phyloP scores from a whole-genome alignment of 2,797 vertebrate species.

The Australoheros facetus region DNA sequence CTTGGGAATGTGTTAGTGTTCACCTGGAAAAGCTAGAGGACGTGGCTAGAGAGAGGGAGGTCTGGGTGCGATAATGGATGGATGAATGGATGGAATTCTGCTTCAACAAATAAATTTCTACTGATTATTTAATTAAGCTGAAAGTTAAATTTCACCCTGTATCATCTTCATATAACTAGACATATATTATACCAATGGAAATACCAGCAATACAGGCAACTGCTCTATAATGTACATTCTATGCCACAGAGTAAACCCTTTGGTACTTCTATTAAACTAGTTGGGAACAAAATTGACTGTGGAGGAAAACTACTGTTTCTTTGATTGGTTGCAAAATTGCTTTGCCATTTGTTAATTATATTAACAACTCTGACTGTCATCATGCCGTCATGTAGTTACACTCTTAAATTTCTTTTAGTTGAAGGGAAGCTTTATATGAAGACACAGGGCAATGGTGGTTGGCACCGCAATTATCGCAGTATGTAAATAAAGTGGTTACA shows the following conservation, averaged over 20 bases:
- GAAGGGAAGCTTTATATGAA: neutral
- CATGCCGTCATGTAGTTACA: neutral
- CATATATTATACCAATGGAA: neutral
- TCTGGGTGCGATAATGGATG: no score
- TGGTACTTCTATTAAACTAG: no score
- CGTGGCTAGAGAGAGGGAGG: no score
- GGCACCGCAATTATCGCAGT: neutral
- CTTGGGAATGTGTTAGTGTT: no score
- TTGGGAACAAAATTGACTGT: no score
- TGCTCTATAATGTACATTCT: no score
- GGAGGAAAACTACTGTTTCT: no score
- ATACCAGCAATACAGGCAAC: no score
- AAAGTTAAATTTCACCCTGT: neutral
- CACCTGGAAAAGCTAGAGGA: no score
- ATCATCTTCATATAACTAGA: neutral
- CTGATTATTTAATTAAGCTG: neutral
- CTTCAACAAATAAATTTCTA: neutral
- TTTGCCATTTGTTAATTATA: neutral
- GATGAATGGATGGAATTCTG: no score
- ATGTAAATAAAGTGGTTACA: neutral
- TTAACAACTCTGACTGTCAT: neutral
- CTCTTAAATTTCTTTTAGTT: neutral
- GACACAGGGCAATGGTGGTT: neutral
- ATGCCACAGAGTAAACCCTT: no score
- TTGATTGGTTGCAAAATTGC: no score